These are phyloP conservation scores for Aplysia californica DNA, from an alignment of 1,140 invertebrate genomes.

Conservation along the genomic window DNA sequence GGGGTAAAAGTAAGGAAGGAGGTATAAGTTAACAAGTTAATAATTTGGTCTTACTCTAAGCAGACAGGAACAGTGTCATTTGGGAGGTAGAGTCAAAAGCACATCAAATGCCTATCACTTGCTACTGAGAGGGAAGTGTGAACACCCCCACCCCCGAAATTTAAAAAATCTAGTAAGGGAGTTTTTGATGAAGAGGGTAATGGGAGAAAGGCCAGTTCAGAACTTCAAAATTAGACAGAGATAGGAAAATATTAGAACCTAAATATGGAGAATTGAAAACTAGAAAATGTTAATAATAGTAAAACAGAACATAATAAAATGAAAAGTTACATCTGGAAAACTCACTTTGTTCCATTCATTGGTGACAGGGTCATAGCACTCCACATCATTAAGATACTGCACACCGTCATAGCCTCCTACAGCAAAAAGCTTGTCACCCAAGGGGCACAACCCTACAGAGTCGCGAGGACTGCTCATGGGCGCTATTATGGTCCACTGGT, in stretches of 20 bases:
- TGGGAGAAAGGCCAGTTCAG: neutral
- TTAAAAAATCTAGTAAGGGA: neutral
- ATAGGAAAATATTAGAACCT: neutral
- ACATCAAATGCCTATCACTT: neutral
- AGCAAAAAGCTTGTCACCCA: constrained; percentile 65
- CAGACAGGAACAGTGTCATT: neutral
- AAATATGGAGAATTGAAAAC: neutral
- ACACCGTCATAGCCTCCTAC: constrained; percentile 68
- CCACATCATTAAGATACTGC: constrained; percentile 66
- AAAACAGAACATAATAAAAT: neutral
- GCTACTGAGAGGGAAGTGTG: neutral
- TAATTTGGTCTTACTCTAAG: neutral
- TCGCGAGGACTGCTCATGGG: constrained; percentile 64
- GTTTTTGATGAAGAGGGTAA: neutral
- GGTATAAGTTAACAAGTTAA: neutral
- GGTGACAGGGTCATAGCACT: constrained; percentile 64
- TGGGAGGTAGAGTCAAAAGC: neutral
- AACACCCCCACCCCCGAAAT: neutral
- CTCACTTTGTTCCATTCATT: constrained; percentile 68
- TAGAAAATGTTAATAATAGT: neutral
- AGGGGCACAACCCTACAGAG: constrained; percentile 65
- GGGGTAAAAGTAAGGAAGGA: neutral
- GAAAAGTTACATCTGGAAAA: neutral
- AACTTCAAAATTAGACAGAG: neutral
- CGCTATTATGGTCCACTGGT: constrained; percentile 68